Conservation (phyloP, 1,140 invertebrate genomes). For the Drosophila virilis region DNA sequence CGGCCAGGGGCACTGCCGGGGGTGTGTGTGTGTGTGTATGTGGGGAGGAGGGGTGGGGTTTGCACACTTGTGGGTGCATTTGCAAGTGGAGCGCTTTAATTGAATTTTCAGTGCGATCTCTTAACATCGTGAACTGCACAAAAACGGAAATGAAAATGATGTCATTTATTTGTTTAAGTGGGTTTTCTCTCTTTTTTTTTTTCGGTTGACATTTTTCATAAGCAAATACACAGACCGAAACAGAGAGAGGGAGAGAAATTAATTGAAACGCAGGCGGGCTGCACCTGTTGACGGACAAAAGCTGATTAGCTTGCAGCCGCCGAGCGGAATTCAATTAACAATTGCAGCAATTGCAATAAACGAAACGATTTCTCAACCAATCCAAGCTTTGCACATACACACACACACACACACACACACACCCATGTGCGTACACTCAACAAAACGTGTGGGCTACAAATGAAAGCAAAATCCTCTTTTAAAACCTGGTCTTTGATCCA, state of each 20-base stretch:
- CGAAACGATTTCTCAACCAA: constrained; percentile 6
- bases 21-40: neutral
- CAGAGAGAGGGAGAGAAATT: constrained; percentile 10
- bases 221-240: constrained; percentile 13
- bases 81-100: constrained; percentile 45
- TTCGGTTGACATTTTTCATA: constrained; percentile 25
- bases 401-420: neutral
- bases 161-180: constrained; percentile 40
- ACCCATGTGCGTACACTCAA: neutral
- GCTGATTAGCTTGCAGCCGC: constrained; percentile 63
- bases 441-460: neutral
- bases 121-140: constrained; percentile 35
- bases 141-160: constrained; percentile 60
- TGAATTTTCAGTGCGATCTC: constrained; percentile 52
- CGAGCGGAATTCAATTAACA: constrained; percentile 64
- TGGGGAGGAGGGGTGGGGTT: neutral
- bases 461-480: neutral
- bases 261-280: constrained; percentile 54
- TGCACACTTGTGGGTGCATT: constrained; percentile 45
- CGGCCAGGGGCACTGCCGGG: neutral
- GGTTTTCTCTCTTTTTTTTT: constrained; percentile 5
- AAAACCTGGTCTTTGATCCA: no score
- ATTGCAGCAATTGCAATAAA: constrained; percentile 49
- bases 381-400: neutral
- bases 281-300: constrained; percentile 61